Percentiles rank a stretch among this genome's conserved stretches.
Evolutionary conservation across 2,888 invertebrate genomes (phyloP).

Genomic region (Nomada goodeniana): DNA sequence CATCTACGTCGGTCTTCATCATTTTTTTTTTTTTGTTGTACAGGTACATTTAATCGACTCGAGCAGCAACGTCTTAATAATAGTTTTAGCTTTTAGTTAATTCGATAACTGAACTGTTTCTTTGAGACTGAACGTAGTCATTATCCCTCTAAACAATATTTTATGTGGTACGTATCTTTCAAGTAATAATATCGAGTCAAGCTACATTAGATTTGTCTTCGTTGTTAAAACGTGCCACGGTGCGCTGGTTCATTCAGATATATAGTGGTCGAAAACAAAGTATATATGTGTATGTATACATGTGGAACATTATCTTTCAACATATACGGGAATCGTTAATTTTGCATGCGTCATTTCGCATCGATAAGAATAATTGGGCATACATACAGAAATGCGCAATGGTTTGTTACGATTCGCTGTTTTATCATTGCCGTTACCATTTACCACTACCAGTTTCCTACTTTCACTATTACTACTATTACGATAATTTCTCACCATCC

Average conservation of each 20-base stretch:
- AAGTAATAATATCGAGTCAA: background rate
- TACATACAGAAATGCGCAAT: background rate
- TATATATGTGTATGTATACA: slow-evolving; percentile 46
- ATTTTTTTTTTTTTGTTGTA: slow-evolving; percentile 23
- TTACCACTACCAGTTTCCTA: slow-evolving; percentile 6
- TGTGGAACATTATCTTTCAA: slow-evolving; percentile 18
- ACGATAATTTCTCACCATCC: background rate
- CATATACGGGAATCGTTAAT: background rate
- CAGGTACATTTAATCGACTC: slow-evolving; percentile 22
- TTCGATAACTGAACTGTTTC: slow-evolving; percentile 44
- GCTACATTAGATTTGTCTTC: background rate
- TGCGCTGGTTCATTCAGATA: background rate
- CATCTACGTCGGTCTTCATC: slow-evolving; percentile 3
- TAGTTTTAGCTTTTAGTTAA: slow-evolving; percentile 51
- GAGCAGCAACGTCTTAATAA: slow-evolving; percentile 23
- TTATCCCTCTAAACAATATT: slow-evolving; percentile 31
- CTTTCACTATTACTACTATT: slow-evolving; percentile 2
- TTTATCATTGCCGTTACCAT: slow-evolving; percentile 9
- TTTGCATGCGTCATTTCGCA: background rate
- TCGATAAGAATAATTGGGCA: slow-evolving; percentile 1
- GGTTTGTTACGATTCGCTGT: slow-evolving; percentile 24
- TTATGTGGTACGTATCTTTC: slow-evolving; percentile 10
- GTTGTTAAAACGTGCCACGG: background rate
- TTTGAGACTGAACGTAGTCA: slow-evolving; percentile 56
- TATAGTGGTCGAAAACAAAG: slow-evolving; percentile 12